A percentile compares a stretch with the other conserved stretches of the same genome.
phyloP scores from a whole-genome alignment of 92 coral and sea anemone species.

The Paragorgia papillata region DNA sequence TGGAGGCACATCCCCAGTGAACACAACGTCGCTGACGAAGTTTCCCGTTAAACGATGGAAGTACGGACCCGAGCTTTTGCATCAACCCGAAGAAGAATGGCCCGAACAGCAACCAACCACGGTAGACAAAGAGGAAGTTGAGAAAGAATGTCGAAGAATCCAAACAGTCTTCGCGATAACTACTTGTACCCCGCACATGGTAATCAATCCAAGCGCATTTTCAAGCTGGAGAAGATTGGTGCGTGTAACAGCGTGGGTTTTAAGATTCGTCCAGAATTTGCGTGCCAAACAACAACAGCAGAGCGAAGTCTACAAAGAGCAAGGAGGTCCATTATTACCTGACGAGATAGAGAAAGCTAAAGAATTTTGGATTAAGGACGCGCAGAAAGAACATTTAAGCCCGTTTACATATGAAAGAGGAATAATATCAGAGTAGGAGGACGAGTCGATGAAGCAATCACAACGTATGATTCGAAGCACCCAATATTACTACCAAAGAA shows the following conservation, averaged over 20 bases:
- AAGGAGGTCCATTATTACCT: slow-evolving; percentile 20
- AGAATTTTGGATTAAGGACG: slow-evolving; percentile 49
- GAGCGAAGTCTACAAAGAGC: background rate
- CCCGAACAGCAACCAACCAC: slow-evolving; percentile 26
- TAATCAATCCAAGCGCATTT: background rate
- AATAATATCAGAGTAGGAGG: slow-evolving; percentile 61
- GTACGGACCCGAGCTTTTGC: slow-evolving; percentile 59
- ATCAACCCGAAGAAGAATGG: slow-evolving; percentile 54
- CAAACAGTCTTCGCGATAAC: background rate
- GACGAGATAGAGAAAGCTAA: slow-evolving; percentile 54
- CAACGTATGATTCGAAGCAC: slow-evolving; percentile 49
- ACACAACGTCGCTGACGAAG: slow-evolving; percentile 65
- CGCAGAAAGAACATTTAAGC: slow-evolving; percentile 45
- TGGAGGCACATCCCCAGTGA: slow-evolving; percentile 64
- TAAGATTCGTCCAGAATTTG: slow-evolving; percentile 32
- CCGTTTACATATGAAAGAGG: slow-evolving; percentile 48
- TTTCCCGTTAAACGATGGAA: slow-evolving; percentile 58
- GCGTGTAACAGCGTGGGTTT: slow-evolving; percentile 38
- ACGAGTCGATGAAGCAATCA: slow-evolving; percentile 48
- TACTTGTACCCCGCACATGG: slow-evolving; percentile 1
- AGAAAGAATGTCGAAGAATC: background rate
- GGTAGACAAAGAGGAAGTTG: background rate
- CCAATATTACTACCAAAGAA: slow-evolving; percentile 50
- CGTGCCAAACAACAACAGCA: slow-evolving; percentile 24
- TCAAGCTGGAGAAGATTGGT: slow-evolving; percentile 35